Conservation (phyloP, 2,113 vertebrate species). For the Platysteira castanea region DNA sequence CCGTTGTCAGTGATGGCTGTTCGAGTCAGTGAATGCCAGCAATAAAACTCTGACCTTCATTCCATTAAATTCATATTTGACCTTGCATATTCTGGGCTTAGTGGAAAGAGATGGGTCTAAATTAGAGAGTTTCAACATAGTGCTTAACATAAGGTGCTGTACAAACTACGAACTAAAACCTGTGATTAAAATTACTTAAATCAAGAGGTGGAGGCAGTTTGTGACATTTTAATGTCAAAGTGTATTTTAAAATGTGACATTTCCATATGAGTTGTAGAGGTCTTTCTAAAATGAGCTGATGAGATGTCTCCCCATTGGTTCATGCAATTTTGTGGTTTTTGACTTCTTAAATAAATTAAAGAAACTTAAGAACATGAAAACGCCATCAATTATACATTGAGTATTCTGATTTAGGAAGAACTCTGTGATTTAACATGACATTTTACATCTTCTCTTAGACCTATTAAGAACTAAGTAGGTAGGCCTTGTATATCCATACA, state of each 20-base stretch:
- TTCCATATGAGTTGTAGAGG: not conserved
- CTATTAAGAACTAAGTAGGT: not conserved
- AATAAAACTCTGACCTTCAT: not conserved
- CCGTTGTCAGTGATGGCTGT: not conserved
- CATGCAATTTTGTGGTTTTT: not conserved
- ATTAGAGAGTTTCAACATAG: not conserved
- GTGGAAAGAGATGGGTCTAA: not conserved
- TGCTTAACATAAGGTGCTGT: not conserved
- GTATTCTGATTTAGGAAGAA: not conserved
- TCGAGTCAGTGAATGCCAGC: not conserved
- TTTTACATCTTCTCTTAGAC: not conserved
- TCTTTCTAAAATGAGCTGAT: not conserved
- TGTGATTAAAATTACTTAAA: not conserved
- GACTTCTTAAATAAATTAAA: not conserved
- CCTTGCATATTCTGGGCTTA: not conserved
- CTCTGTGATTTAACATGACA: not conserved
- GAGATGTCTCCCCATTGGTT: not conserved
- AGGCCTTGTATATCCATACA: not conserved
- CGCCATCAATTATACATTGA: not conserved
- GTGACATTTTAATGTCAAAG: slow-evolving; percentile 5
- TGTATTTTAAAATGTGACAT: not conserved
- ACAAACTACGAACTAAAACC: not conserved
- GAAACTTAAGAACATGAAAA: not conserved
- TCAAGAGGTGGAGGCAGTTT: not conserved
- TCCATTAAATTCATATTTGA: not conserved